Evolutionary conservation across 2,113 vertebrate genomes (phyloP).

Genomic region (Falcunculus frontatus): DNA sequence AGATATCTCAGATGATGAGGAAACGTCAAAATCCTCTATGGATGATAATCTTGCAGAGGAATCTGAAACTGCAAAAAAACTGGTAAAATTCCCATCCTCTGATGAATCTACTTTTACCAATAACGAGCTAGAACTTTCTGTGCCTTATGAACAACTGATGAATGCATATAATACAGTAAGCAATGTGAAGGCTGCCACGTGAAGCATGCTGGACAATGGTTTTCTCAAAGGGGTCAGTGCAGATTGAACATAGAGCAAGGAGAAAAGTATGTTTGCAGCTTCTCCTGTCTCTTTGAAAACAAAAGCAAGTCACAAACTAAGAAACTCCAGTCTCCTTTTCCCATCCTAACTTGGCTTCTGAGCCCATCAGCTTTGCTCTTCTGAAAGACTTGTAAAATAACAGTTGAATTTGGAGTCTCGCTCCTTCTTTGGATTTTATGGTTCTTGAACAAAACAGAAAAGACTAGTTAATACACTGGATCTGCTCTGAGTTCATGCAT

Average conservation of each 20-base stretch:
- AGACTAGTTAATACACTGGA: slow-evolving; percentile 58
- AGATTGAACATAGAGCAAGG: slow-evolving; percentile 4
- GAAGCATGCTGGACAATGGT: slow-evolving; percentile 20
- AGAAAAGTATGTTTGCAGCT: background rate
- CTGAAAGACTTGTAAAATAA: slow-evolving; percentile 46
- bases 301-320: slow-evolving; percentile 23
- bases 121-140: slow-evolving; percentile 78
- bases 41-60: slow-evolving; percentile 83
- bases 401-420: slow-evolving; percentile 12
- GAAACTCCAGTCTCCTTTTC: background rate
- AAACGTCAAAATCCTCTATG: slow-evolving; percentile 85
- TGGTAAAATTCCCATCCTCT: slow-evolving; percentile 80
- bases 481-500: background rate
- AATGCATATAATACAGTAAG: slow-evolving; percentile 88
- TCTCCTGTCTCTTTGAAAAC: slow-evolving; percentile 13
- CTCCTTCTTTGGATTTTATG: background rate
- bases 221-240: slow-evolving; percentile 1
- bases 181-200: slow-evolving; percentile 75
- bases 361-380: slow-evolving; percentile 1
- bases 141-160: slow-evolving; percentile 89
- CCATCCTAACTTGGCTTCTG: background rate
- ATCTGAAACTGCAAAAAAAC: slow-evolving; percentile 64
- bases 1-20: slow-evolving; percentile 73
- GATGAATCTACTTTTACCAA: slow-evolving; percentile 87
- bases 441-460: slow-evolving; percentile 26